Base-by-base conservation (phyloP, 2,888 invertebrate genomes). In the Adelphocoris suturalis region DNA sequence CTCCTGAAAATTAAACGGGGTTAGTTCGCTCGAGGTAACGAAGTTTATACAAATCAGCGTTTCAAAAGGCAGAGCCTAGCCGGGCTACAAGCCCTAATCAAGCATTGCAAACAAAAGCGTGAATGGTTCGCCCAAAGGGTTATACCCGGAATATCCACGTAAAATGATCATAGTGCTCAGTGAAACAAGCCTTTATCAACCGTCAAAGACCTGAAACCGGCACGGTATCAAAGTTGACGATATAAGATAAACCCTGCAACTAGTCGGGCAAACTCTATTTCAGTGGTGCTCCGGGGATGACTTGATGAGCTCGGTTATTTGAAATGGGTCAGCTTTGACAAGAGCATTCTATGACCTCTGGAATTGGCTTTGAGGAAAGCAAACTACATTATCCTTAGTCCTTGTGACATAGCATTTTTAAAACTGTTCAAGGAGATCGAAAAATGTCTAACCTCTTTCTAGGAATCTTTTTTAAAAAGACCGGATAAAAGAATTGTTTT, bases 31-130 rank as follows among this genome's bases (percentile, higher is more conserved):
- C n/a, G 11, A 7, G n/a, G 76, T 78, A 78, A 78, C 47, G 78
- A 78, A 46, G 78, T 78, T 78, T 46, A 78, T 78, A 78, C 78
- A 78, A 78, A 78, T 46, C 78, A 37, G 78, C 46, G 46, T 14
- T 16, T 46, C 14, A 1, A 46, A 52, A 52, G 12, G 14, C 48
- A 48, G 68, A 68, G 75, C 75, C 75, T 13, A 14, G 23, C 1
- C 12, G 28, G 75, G 52, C 13, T 13, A 16, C 1, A 11, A 52
- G 12, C 52, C 52, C 52, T 11, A 52, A 52, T 52, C 52, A 52
- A 52, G 52, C 52, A 52, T 11, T 11, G 16, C 52, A 52, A 52
- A 52, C 52, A 52, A 52, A 52, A 52, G 52, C 52, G 52, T 16
- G 16, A 52, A 52, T 11, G 52, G 52, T 52, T 52, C 52, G 5